Percentiles rank a stretch among this genome's conserved stretches.
phyloP scores from a whole-genome alignment of 2,888 invertebrate genomes.

The Pharmacophagus antenor region DNA sequence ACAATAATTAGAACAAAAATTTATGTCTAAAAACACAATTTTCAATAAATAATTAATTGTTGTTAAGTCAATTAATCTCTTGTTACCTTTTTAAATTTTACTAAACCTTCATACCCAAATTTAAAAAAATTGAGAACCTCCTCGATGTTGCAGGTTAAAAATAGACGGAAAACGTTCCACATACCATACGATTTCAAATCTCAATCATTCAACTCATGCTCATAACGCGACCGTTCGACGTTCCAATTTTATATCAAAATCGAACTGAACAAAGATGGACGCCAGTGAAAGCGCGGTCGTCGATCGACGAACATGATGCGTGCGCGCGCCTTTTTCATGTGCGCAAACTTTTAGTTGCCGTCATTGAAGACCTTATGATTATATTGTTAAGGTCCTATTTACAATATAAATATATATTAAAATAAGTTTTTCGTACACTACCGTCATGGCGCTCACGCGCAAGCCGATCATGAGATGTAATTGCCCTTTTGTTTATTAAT shows the following conservation, averaged over 20 bases:
- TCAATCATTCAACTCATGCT: conserved; percentile 39
- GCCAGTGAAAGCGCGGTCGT: conserved; percentile 79
- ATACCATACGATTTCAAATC: conserved; percentile 36
- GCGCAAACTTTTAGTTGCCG: conserved; percentile 43
- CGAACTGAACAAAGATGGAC: conserved; percentile 59
- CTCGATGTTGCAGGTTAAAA: background rate
- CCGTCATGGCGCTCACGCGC: conserved; percentile 65
- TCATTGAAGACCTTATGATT: conserved; percentile 13
- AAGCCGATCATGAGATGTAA: conserved; percentile 65
- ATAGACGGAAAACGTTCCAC: conserved; percentile 29
- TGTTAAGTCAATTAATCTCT: too few relatives aligned
- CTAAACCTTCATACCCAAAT: too few relatives aligned
- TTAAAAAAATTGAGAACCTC: background rate
- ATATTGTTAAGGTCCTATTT: conserved; percentile 35
- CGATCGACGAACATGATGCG: conserved; percentile 70
- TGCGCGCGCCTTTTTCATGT: conserved; percentile 62
- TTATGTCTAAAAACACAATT: too few relatives aligned
- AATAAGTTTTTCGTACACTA: conserved; percentile 58
- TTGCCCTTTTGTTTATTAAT: conserved; percentile 71
- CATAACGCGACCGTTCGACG: conserved; percentile 48
- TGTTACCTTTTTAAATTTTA: too few relatives aligned
- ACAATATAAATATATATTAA: conserved; percentile 11
- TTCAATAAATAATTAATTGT: too few relatives aligned
- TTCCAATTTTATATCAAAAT: conserved; percentile 68
- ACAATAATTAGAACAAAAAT: too few relatives aligned